These are phyloP conservation scores for Anadara kagoshimensis DNA, from an alignment of 1,140 invertebrate species.

Conservation along the genomic window DNA sequence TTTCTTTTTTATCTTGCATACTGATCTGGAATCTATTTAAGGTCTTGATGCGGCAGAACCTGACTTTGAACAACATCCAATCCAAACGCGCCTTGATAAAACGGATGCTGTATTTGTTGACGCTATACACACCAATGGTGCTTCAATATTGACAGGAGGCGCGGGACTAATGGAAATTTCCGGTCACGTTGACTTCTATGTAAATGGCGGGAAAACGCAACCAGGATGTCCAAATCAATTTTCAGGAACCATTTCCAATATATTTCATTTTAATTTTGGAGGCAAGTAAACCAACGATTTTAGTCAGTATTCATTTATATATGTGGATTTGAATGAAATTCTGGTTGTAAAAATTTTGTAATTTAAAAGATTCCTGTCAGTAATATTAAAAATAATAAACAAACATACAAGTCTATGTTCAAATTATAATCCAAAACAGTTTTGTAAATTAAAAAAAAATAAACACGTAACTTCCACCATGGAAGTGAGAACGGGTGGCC, in stretches of 20 bases:
- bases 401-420: neutral
- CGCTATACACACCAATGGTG: slow-evolving; percentile 92
- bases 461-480: too few relatives aligned
- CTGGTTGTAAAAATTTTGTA: neutral
- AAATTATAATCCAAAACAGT: neutral
- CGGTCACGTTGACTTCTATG: slow-evolving; percentile 89
- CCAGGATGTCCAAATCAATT: slow-evolving; percentile 59
- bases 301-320: neutral
- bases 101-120: slow-evolving; percentile 83
- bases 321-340: neutral
- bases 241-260: slow-evolving; percentile 22
- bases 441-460: too few relatives aligned
- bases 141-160: slow-evolving; percentile 79
- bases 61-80: slow-evolving; percentile 88
- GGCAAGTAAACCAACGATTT: slow-evolving; percentile 9
- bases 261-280: slow-evolving; percentile 26
- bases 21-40: slow-evolving; percentile 28
- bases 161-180: slow-evolving; percentile 67
- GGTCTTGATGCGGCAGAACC: slow-evolving; percentile 79
- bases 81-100: slow-evolving; percentile 87
- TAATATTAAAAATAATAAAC: neutral
- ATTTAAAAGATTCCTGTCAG: neutral
- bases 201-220: slow-evolving; percentile 68
- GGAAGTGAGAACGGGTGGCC: too few relatives aligned
- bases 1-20: too few relatives aligned